Percentiles rank a stretch among this genome's conserved stretches.
Evolutionary conservation across 2,113 vertebrate genomes (phyloP).

Genomic region (Diadophis punctatus): DNA sequence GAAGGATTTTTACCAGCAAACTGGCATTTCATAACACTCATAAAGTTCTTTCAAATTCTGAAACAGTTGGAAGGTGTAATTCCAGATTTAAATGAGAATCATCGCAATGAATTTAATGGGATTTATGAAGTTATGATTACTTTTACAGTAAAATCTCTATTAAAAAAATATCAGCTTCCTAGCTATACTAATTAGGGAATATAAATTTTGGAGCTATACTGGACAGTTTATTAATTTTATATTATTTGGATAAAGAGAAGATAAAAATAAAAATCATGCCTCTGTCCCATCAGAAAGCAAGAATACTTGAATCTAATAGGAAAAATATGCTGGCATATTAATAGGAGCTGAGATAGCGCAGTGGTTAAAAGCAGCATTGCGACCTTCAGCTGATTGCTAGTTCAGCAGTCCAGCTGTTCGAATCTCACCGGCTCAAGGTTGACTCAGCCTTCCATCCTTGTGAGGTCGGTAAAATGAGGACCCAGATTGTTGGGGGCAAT

Average conservation of each 20-base stretch:
- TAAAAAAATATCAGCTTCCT: neutral
- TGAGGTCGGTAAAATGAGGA: too few relatives aligned
- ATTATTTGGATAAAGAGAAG: neutral
- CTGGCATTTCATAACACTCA: neutral
- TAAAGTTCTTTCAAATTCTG: neutral
- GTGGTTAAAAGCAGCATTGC: too few relatives aligned
- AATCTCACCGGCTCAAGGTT: too few relatives aligned
- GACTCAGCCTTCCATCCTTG: too few relatives aligned
- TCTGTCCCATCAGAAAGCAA: neutral
- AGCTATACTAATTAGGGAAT: neutral
- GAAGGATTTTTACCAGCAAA: neutral
- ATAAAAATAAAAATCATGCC: neutral
- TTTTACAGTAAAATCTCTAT: neutral
- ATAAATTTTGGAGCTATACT: neutral
- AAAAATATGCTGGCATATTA: neutral
- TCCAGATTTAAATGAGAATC: neutral
- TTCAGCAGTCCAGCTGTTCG: too few relatives aligned
- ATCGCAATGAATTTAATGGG: neutral
- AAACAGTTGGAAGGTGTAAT: neutral
- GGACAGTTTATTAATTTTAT: neutral
- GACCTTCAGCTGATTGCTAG: too few relatives aligned
- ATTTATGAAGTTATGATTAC: neutral
- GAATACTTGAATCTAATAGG: fast-evolving
- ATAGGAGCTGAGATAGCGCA: too few relatives aligned
- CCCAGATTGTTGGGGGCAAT: too few relatives aligned